These are phyloP conservation scores for Sakesphorus luctuosus DNA, from an alignment of 2,113 vertebrate species.

Conservation along the genomic window DNA sequence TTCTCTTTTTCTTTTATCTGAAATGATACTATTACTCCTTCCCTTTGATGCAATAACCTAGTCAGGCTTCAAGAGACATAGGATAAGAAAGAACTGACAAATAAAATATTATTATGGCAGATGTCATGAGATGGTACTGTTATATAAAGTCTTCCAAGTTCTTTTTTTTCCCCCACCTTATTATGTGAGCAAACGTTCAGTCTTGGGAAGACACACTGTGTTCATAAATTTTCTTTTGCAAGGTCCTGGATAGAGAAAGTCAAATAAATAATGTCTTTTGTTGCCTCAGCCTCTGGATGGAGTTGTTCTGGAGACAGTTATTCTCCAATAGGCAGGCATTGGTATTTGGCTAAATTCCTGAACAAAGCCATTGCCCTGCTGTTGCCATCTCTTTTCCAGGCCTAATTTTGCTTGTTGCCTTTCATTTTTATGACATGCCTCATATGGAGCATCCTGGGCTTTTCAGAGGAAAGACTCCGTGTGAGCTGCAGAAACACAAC, in stretches of 20 bases:
- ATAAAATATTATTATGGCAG: conserved; percentile 60
- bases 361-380: not conserved
- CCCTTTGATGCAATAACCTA: conserved; percentile 45
- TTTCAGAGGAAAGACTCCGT: not conserved
- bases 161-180: not conserved
- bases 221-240: conserved; percentile 33
- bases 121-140: not conserved
- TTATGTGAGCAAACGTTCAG: conserved; percentile 8
- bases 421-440: not conserved
- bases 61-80: conserved; percentile 36
- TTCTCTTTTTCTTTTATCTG: conserved; percentile 42
- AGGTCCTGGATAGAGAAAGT: not conserved
- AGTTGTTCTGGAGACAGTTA: not conserved
- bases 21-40: conserved; percentile 39
- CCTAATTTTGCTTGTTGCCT: not conserved
- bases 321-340: not conserved
- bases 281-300: not conserved
- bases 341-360: not conserved
- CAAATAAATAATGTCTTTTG: not conserved
- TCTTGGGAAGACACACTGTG: not conserved
- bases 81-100: conserved; percentile 47
- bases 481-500: not conserved
- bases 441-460: not conserved
- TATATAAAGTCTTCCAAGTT: conserved; percentile 17
- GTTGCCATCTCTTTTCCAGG: not conserved